These are phyloP conservation scores for Hystrix brachyura DNA, from an alignment of 2,113 vertebrate genomes.

Conservation along the genomic window DNA sequence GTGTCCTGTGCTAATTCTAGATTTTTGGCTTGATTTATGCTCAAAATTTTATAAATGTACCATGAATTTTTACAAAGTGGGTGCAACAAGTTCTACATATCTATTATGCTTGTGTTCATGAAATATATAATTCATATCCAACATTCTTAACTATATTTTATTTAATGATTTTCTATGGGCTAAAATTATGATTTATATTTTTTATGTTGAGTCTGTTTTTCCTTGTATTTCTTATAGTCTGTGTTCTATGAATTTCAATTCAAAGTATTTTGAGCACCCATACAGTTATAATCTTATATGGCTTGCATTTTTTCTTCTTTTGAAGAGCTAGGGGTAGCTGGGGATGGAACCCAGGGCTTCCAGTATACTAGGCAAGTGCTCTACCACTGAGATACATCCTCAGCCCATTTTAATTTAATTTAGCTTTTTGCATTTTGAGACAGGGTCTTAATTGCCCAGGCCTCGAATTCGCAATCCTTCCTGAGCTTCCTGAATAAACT, in stretches of 20 bases:
- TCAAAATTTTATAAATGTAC: constrained; percentile 44
- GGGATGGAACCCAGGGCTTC: neutral
- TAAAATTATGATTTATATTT: neutral
- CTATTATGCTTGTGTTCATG: neutral
- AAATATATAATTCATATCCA: neutral
- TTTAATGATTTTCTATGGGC: neutral
- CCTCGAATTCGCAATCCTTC: neutral
- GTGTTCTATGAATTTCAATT: neutral
- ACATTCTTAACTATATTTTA: neutral
- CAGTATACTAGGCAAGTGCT: neutral
- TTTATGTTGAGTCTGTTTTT: neutral
- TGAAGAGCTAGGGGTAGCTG: neutral
- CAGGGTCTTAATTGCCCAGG: neutral
- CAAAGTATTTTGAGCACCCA: neutral
- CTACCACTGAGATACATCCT: neutral
- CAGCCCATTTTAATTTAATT: neutral
- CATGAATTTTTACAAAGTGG: neutral
- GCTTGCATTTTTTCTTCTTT: neutral
- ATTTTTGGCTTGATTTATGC: constrained; percentile 25
- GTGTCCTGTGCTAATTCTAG: neutral
- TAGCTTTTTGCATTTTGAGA: neutral
- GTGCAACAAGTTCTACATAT: neutral
- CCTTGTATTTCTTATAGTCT: neutral
- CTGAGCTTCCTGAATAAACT: neutral
- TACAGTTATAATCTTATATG: neutral